Evolutionary conservation across 2,888 invertebrate genomes (phyloP), one percentile per base, ranked within the genome.

Genomic region (Pyrocoelia pectoralis): DNA sequence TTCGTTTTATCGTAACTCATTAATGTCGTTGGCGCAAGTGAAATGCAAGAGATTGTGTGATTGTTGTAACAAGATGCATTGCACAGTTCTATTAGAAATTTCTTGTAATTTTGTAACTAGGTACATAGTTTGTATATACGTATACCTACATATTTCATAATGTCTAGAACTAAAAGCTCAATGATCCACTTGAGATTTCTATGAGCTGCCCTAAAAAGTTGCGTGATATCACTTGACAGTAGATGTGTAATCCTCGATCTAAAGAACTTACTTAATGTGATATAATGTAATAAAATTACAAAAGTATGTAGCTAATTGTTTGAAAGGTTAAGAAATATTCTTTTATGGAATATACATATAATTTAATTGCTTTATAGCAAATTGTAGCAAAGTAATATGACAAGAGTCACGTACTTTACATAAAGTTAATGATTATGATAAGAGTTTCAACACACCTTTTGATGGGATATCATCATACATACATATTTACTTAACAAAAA

Each of bases 241-340:
- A n/a, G n/a, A n/a, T n/a, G n/a, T n/a, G n/a, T n/a, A n/a, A n/a
- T n/a, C n/a, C n/a, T n/a, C 41, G 14, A 41, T 41, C 6, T 13
- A 41, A 38, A 38, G 38, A 38, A 12, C 14, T 9, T 17, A 51
- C 28, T 50, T 17, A n/a, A 29, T 38, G 50, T 50, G 63, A 38
- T 49, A 63, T 59, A 46, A 58, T 63, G 63, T 58, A 58, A 63
- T 62, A 54, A 63, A 50, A 29, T 63, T 63, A 54, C 62, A 57
- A 63, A 63, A 63, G 54, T 57, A 48, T 49, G 54, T 63, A 41
- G 57, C 57, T 38, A 63, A 63, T 46, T 40, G 38, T 62, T 57
- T 57, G 63, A 55, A 58, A 63, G 54, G 49, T 49, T 48, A 24
- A 28, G 57, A 62, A 62, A 62, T 56, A n/a, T 50, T 54, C 63